A percentile compares a stretch with the other conserved stretches of the same genome.
phyloP scores from a whole-genome alignment of 2,797 vertebrate species.

The Cossypha niveicapilla region DNA sequence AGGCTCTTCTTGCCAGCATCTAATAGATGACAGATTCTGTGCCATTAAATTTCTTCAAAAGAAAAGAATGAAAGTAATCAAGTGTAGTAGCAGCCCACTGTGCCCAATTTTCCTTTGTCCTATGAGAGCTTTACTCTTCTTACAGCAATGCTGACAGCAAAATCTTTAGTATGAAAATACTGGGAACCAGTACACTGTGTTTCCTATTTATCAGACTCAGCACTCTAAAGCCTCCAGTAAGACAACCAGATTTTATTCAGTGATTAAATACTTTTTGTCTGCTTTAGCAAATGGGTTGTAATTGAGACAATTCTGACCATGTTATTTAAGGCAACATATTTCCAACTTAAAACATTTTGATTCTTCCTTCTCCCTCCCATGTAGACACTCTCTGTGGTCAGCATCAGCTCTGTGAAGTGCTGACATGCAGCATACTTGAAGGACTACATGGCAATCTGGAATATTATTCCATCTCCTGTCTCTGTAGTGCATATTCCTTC shows the following conservation, averaged over 20 bases:
- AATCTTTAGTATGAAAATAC: not conserved
- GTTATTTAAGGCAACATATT: not conserved
- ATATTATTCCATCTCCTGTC: not conserved
- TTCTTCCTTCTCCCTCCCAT: not conserved
- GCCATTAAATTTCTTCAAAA: not conserved
- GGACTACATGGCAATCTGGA: not conserved
- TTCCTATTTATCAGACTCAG: not conserved
- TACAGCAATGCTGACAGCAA: not conserved
- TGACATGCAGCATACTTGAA: not conserved
- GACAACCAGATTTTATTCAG: not conserved
- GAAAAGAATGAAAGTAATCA: not conserved
- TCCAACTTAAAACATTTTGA: not conserved
- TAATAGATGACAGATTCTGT: not conserved
- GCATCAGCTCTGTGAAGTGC: not conserved
- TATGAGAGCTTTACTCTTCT: not conserved
- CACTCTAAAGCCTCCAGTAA: not conserved
- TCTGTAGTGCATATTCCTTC: not conserved
- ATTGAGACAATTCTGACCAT: not conserved
- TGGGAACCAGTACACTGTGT: not conserved
- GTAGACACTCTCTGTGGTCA: not conserved
- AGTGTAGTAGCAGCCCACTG: not conserved
- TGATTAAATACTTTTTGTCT: not conserved
- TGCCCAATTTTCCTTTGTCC: not conserved
- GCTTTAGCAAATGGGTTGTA: not conserved
- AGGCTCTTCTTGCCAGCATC: constrained; percentile 16